Evolutionary conservation across 2,888 invertebrate genomes (phyloP).

Genomic region (Eristalis pertinax): DNA sequence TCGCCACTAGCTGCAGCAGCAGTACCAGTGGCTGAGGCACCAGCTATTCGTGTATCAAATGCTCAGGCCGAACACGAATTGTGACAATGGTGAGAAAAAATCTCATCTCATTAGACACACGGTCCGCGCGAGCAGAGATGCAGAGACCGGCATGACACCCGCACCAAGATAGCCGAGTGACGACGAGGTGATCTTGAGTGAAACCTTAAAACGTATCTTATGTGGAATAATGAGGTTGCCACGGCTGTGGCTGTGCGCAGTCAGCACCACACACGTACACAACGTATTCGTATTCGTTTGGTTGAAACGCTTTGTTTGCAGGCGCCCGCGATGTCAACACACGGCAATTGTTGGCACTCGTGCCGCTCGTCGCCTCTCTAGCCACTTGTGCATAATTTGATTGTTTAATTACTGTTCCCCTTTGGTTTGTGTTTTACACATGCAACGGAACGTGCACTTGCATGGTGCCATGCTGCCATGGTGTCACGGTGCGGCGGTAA

Average conservation of each 20-base stretch:
- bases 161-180: background rate
- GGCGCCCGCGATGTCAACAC: slow-evolving; percentile 61
- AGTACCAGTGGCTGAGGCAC: background rate
- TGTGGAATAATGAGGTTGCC: slow-evolving; percentile 47
- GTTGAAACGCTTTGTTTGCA: slow-evolving; percentile 55
- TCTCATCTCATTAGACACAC: slow-evolving; percentile 63
- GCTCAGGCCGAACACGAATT: slow-evolving; percentile 53
- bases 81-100: slow-evolving; percentile 70
- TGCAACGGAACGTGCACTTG: slow-evolving; percentile 32
- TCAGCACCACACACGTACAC: background rate
- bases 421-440: slow-evolving; percentile 33
- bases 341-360: slow-evolving; percentile 55
- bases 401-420: slow-evolving; percentile 63
- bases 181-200: slow-evolving; percentile 28
- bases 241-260: background rate
- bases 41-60: slow-evolving; percentile 41
- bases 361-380: slow-evolving; percentile 40
- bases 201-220: slow-evolving; percentile 46
- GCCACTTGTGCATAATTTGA: slow-evolving; percentile 58
- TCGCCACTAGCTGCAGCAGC: background rate
- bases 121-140: background rate
- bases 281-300: slow-evolving; percentile 28
- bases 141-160: background rate
- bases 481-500: slow-evolving; percentile 3
- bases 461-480: too few species aligned